Conservation (phyloP, 2,797 vertebrate species). For the Periparus ater region DNA sequence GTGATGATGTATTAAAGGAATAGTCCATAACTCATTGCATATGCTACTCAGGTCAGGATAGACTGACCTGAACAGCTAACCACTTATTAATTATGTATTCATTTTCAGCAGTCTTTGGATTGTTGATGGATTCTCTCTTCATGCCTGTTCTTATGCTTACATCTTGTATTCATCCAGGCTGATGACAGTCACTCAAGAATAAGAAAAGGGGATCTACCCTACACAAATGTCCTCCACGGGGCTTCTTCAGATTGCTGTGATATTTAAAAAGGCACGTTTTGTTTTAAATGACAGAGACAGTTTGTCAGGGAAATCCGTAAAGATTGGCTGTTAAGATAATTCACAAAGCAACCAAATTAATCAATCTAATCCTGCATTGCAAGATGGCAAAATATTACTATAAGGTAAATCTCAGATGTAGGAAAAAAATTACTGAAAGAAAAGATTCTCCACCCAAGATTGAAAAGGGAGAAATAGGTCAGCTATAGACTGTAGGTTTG, state of each 20-base stretch:
- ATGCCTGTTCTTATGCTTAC: not conserved
- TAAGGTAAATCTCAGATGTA: not conserved
- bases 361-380: not conserved
- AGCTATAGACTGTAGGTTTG: not conserved
- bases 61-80: not conserved
- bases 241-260: not conserved
- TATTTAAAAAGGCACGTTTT: not conserved
- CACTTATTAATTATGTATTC: not conserved
- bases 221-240: not conserved
- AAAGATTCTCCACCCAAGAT: not conserved
- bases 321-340: not conserved
- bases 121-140: not conserved
- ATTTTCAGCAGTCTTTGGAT: not conserved
- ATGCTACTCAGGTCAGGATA: not conserved
- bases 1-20: not conserved
- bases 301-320: not conserved
- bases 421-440: not conserved
- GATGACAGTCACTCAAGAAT: not conserved
- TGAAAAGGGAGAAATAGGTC: constrained; percentile 36
- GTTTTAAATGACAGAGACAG: not conserved
- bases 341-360: not conserved
- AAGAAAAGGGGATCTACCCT: not conserved
- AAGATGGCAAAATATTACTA: not conserved
- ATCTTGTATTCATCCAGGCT: not conserved
- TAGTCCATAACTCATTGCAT: not conserved